Base-by-base conservation (phyloP, 2,113 vertebrate genomes). In the Strix uralensis region DNA sequence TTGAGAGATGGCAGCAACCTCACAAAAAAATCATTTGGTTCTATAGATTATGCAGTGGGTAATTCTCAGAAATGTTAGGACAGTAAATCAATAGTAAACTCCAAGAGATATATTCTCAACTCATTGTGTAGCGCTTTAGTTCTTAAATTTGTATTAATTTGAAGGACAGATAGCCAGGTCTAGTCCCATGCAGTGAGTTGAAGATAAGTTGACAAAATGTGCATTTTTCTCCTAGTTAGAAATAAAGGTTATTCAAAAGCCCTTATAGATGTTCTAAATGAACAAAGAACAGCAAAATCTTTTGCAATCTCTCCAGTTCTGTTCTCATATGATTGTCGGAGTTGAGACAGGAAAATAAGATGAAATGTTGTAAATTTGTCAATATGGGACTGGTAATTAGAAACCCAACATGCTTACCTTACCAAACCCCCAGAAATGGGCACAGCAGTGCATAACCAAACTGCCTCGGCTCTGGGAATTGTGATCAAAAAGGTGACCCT, bases 31-130 rank as follows among this genome's bases (percentile, higher is more conserved):
- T 85, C 11, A 85, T 82, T 92, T 95, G 49, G 87, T 92, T 96
- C 73, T 91, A 90, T 72, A 94, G 89, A 95, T 96, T 97, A 97
- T 92, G 66, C 66, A 80, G 62, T 14, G 44, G 44, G 52, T 94
- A 96, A 95, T 96, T 96, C 95, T 94, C 94, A 91, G 77, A 86
- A 94, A 96, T 44, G 13, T 69, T 91, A 88, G 77, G 83, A 78
- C 80, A 94, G 63, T 88, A 96, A 96, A 94, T 96, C 92, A 94
- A 89, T 92, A 97, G 65, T 82, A 94, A 95, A 94, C 77, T 89
- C 70, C 0, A 1, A 57, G 65, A 77, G 65, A 96, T 66, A 86
- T 61, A 71, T 57, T 91, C 70, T 94, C 61, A 94, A 85, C 52
- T 96, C 88, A 95, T 91, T 84, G 94, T 61, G 72, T 44, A 65